These are phyloP conservation scores for Oceanodroma tethys DNA, from an alignment of 2,113 vertebrate species.

Conservation along the genomic window DNA sequence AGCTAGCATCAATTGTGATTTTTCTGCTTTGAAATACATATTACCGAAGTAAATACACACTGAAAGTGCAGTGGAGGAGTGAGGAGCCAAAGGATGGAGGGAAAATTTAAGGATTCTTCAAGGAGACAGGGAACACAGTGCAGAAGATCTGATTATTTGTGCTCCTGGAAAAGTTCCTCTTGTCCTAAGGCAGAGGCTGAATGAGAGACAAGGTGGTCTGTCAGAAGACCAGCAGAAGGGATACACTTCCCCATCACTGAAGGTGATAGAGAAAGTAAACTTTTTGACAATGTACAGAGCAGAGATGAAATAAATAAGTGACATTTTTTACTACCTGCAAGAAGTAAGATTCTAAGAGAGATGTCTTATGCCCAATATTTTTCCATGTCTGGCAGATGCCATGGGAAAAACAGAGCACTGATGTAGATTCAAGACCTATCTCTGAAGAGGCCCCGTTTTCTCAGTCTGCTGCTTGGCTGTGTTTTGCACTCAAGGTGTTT, in stretches of 20 bases:
- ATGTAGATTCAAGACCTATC: background rate
- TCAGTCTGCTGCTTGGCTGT: rapidly evolving
- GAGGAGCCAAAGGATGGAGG: background rate
- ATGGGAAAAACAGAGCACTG: background rate
- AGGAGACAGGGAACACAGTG: background rate
- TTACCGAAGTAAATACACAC: background rate
- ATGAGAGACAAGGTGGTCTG: background rate
- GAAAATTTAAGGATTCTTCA: background rate
- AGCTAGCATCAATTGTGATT: background rate
- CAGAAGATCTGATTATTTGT: background rate
- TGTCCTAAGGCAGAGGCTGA: background rate
- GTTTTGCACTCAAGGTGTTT: background rate
- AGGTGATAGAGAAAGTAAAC: background rate
- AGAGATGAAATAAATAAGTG: background rate
- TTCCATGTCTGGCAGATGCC: background rate
- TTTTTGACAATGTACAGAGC: background rate
- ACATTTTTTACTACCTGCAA: background rate
- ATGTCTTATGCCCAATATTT: background rate
- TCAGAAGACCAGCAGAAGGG: background rate
- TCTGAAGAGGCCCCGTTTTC: background rate
- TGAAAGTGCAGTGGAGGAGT: background rate
- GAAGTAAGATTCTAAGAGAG: background rate
- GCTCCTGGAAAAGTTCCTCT: background rate
- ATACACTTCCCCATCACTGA: background rate
- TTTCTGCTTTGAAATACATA: background rate